Conservation (phyloP, 2,113 vertebrate species). For the Mixornis gularis region DNA sequence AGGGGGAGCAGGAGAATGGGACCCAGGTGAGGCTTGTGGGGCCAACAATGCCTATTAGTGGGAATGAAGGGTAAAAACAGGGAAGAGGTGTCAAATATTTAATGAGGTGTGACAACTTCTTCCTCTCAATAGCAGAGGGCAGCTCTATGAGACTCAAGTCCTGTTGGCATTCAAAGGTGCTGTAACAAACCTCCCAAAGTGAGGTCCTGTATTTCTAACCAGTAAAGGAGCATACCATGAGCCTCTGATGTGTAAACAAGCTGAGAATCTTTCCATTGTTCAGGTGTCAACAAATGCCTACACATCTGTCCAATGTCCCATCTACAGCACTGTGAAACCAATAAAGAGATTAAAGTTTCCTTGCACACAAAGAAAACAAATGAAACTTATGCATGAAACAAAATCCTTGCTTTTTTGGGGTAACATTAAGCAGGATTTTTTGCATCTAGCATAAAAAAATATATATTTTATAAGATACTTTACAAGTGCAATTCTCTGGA, state of each 20-base stretch:
- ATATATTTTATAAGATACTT: not conserved
- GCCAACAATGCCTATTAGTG: not conserved
- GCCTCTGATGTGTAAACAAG: not conserved
- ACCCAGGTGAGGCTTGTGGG: not conserved
- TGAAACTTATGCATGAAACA: not conserved
- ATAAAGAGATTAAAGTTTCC: not conserved
- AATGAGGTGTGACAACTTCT: not conserved
- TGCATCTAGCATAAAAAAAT: not conserved
- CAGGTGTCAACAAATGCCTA: not conserved
- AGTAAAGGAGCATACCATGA: not conserved
- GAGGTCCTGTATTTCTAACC: not conserved
- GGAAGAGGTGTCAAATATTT: not conserved
- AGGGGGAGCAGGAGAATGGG: fast-evolving
- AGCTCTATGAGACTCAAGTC: not conserved
- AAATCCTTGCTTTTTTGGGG: not conserved
- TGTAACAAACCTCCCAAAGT: not conserved
- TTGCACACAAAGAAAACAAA: not conserved
- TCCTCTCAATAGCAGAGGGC: fast-evolving
- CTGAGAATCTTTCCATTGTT: not conserved
- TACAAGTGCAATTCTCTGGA: not conserved
- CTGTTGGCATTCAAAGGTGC: not conserved
- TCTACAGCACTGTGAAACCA: not conserved
- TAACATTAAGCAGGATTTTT: not conserved
- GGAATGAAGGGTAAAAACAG: not conserved
- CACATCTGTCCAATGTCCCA: not conserved